Evolutionary conservation across 2,797 vertebrate species (phyloP).

Genomic region (Alca torda): DNA sequence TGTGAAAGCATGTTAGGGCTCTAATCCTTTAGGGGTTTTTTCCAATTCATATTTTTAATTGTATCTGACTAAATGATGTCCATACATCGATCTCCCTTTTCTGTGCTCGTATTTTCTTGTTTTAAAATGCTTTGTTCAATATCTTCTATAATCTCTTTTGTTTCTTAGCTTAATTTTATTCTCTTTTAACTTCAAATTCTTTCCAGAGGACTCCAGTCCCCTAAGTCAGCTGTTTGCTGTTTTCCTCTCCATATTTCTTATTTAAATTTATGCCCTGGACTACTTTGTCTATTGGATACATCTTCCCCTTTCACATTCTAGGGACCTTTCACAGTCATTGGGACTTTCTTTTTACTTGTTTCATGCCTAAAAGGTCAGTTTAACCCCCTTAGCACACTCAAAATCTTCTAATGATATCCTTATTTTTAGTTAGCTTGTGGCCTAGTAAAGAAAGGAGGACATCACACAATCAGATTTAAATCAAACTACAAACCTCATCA

Average conservation of each 20-base stretch:
- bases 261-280: not conserved
- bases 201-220: not conserved
- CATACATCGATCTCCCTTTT: not conserved
- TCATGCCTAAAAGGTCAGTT: not conserved
- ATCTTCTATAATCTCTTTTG: not conserved
- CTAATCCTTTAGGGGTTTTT: not conserved
- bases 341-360: not conserved
- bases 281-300: not conserved
- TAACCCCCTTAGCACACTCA: not conserved
- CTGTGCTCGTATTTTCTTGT: not conserved
- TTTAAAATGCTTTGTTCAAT: slow-evolving; percentile 5
- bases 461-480: not conserved
- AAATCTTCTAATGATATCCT: not conserved
- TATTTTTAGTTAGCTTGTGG: not conserved
- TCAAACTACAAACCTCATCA: not conserved
- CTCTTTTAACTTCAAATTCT: not conserved
- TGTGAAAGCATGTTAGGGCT: not conserved
- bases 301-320: not conserved
- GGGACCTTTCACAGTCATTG: not conserved
- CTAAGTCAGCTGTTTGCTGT: not conserved
- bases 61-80: not conserved
- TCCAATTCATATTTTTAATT: not conserved
- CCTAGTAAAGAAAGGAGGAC: not conserved
- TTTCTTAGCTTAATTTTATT: slow-evolving; percentile 22
- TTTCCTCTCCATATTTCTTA: not conserved